Base-by-base conservation (phyloP, 2,113 vertebrate species). In the Lucifuga dentata region DNA sequence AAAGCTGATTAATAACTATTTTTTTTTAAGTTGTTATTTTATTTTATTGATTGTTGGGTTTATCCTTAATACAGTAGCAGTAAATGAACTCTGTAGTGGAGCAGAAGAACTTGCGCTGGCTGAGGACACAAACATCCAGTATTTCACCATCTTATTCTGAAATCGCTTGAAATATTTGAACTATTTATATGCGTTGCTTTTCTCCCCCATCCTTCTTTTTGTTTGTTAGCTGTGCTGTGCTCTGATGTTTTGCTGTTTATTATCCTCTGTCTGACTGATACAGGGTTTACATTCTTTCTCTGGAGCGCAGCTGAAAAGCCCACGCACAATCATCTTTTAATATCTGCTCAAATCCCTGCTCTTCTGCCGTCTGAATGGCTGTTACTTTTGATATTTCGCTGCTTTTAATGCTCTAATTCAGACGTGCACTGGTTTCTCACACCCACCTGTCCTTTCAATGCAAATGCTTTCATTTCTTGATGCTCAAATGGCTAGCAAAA, bases 271-370 rank as follows among this genome's bases (percentile, higher is more conserved):
- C 87, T 86, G 86, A 88, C 78, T 90, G 90, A 92, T 88, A 78
- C 73, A 60, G 83, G 81, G 81, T 90, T 89, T 91, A 85, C 73
- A 76, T 86, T 88, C 85, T 81, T 89, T 82, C 87, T 81, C 75
- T 8, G 79, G 77, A 89, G 86, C 80, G 53, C 51, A 74, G 69
- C 68, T 65, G 72, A 82, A 74, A 76, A 88, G 79, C 90, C 90
- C 91, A 91, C 90, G 80, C 91, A 86, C 89, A 83, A 90, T 90
- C 88, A 85, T 91, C 86, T 89, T 91, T 91, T 93, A 92, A 90
- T 91, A 92, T 92, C 83, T 86, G 86, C 89, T 83, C 79, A 89
- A 89, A 88, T 83, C 74, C 86, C 74, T 41, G 80, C 81, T 85
- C 82, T 77, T 78, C 76, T 71, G 77, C 75, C 48, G 52, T 68